Conservation (phyloP, 2,888 invertebrate genomes). For the Cephus runcator region DNA sequence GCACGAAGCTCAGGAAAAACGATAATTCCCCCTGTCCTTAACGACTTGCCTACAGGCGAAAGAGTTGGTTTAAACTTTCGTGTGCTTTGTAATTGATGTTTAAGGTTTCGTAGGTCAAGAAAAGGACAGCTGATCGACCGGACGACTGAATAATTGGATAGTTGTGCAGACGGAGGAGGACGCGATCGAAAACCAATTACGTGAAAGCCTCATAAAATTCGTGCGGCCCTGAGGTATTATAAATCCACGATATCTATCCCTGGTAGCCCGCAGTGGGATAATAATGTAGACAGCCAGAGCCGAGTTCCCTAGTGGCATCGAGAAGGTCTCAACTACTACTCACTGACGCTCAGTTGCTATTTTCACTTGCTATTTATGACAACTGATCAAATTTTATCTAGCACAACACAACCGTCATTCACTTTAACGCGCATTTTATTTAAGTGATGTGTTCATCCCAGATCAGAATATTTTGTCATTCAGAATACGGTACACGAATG, state of each 20-base stretch:
- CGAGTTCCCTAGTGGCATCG: background rate
- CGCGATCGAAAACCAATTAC: slow-evolving; percentile 21
- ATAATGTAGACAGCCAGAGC: background rate
- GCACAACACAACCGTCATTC: background rate
- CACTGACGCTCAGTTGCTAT: background rate
- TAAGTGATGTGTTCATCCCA: background rate
- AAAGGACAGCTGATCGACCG: background rate
- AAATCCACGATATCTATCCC: background rate
- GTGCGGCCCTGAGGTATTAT: slow-evolving; percentile 4
- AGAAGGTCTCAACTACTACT: background rate
- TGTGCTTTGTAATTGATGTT: background rate
- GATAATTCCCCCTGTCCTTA: background rate
- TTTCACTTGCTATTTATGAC: background rate
- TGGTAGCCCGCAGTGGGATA: background rate
- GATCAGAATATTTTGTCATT: background rate
- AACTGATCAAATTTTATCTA: background rate
- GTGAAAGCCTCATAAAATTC: slow-evolving; percentile 8
- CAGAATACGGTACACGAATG: too few species aligned
- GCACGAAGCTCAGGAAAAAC: background rate
- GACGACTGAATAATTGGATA: background rate
- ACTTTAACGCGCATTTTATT: background rate
- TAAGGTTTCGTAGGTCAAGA: background rate
- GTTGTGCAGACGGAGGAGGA: background rate
- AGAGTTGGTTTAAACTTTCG: background rate
- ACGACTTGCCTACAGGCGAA: background rate